Evolutionary conservation across 1,140 invertebrate species (phyloP), one percentile per base, ranked within the genome.

Genomic region (Caenorhabditis latens): DNA sequence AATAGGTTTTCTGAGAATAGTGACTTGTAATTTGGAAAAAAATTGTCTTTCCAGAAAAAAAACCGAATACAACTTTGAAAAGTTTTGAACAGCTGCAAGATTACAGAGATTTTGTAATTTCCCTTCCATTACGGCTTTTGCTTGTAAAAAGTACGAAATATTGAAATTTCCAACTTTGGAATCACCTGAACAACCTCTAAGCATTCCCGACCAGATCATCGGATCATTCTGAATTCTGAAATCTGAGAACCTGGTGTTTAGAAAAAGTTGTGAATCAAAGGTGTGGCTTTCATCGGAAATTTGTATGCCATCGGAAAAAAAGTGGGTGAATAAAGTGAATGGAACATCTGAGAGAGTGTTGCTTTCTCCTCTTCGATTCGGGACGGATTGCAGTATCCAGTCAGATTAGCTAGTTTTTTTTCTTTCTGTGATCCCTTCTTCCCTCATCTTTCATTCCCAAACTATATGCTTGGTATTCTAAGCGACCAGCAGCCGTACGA

Each of bases 341-440:
- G 40, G 65, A 71, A 71, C 71, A 79, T 79, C n/a, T 24, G 71
- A n/a, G 67, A 48, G 21, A 42, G 13, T 71, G 40, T 71, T 46
- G 42, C 65, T 71, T 48, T 71, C 42, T 71, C 11, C 46, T 4
- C 42, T 46, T 71, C 40, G 8, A 9, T 50, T 84, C 84, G 84
- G 63, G 84, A 67, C 42, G 55, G 19, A 46, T 84, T 65, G 83
- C 42, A 50, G 83, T 61, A 84, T 61, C 61, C 83, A 65, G 83
- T 55, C 84, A 71, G 61, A 55, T 63, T 65, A 67, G 43, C 84
- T 67, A 85, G 84, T 65, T 85, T 63, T 85, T 65, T 71, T 50
- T n/a, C 9, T 53, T 9, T 55, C 82, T 57, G 24, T 43, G 83
- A 58, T 65, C 84, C 46, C 67, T 71, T 32, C 40, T 71, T 71